Evolutionary conservation across 2,113 vertebrate genomes (phyloP).

Genomic region (Callithrix jacchus): DNA sequence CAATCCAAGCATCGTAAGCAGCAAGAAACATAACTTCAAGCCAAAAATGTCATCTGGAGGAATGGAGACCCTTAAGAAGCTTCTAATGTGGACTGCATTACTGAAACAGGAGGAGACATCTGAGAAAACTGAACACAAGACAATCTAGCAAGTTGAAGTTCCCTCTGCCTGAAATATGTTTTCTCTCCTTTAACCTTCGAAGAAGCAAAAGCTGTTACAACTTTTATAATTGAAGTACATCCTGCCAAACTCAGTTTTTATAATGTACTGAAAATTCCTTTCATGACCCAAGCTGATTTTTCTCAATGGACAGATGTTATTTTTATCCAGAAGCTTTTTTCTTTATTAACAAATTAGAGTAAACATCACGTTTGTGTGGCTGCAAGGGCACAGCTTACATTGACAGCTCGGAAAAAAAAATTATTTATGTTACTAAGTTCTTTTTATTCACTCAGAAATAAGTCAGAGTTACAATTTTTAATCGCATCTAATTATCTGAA

Average conservation of each 20-base stretch:
- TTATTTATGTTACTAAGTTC: conserved; percentile 27
- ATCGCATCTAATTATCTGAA: conserved; percentile 2
- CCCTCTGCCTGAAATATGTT: neutral
- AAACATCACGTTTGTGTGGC: conserved; percentile 57
- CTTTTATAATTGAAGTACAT: neutral
- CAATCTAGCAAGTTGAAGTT: neutral
- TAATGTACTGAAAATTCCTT: conserved; percentile 33
- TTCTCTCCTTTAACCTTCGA: neutral
- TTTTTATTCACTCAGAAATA: conserved; percentile 41
- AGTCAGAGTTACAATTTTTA: conserved; percentile 21
- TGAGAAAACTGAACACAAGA: neutral
- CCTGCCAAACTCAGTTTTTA: conserved; percentile 54
- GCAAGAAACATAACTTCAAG: neutral
- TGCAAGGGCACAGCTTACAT: conserved; percentile 6
- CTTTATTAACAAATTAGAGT: conserved; percentile 66
- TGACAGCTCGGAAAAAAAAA: neutral
- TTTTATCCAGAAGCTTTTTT: conserved; percentile 73
- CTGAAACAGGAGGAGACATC: neutral
- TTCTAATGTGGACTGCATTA: neutral
- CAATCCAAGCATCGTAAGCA: neutral
- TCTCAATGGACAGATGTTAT: conserved; percentile 73
- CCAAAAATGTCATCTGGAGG: neutral
- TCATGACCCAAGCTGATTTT: conserved; percentile 53
- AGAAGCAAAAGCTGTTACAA: neutral
- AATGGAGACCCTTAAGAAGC: neutral